These are phyloP conservation scores for Verasper variegatus DNA, from an alignment of 2,113 vertebrate species.

Conservation along the genomic window DNA sequence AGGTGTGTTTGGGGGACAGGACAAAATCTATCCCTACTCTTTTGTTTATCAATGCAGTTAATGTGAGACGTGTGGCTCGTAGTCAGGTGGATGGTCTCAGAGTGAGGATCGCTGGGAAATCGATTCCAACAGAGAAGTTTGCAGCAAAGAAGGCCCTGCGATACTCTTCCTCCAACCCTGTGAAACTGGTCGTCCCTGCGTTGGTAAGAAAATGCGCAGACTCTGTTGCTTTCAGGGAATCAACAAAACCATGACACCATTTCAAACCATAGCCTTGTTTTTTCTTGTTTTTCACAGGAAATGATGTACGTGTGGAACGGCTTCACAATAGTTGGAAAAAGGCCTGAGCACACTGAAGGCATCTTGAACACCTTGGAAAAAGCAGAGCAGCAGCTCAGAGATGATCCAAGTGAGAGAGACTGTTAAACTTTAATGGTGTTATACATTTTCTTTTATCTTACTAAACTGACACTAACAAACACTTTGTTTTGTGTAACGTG, in stretches of 20 bases:
- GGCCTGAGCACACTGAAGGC: constrained; percentile 80
- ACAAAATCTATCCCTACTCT: background rate
- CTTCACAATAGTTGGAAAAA: constrained; percentile 80
- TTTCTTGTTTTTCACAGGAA: constrained; percentile 67
- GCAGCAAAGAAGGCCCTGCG: constrained; percentile 80
- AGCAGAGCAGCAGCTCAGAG: constrained; percentile 85
- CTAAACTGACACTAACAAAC: background rate
- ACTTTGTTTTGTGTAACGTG: background rate
- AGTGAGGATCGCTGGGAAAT: constrained; percentile 84
- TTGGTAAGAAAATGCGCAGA: constrained; percentile 66
- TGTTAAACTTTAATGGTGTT: background rate
- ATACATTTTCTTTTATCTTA: background rate
- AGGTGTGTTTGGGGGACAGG: constrained; percentile 77
- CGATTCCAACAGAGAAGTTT: constrained; percentile 85
- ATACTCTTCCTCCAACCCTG: constrained; percentile 70
- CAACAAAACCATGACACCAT: background rate
- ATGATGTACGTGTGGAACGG: constrained; percentile 88
- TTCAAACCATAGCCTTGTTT: background rate
- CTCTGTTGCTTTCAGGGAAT: background rate
- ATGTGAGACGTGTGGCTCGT: constrained; percentile 18
- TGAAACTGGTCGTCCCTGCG: constrained; percentile 76
- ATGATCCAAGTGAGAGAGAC: constrained; percentile 82
- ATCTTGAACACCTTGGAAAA: constrained; percentile 89
- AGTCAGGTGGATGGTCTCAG: constrained; percentile 81
- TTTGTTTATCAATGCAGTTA: background rate